Percentiles rank a stretch among this genome's conserved stretches.
phyloP scores from a whole-genome alignment of 37 sponge, comb jelly and placozoan genomes.

The Diacarnus erythraeanus region DNA sequence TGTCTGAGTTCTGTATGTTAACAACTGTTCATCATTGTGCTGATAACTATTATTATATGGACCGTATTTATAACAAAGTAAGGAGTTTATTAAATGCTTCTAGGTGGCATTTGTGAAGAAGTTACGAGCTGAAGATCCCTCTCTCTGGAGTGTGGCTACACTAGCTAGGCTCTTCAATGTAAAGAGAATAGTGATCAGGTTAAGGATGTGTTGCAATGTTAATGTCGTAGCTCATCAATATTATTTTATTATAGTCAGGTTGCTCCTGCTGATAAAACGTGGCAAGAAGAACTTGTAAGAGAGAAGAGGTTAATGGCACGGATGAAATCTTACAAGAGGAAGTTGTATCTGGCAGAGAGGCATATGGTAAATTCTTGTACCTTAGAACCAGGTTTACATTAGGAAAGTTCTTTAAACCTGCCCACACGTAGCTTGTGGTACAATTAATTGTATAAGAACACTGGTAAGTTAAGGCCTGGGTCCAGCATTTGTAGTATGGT shows the following conservation, averaged over 20 bases:
- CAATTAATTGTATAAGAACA: too few relatives aligned
- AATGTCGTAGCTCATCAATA: not conserved
- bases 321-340: slow-evolving; percentile 61
- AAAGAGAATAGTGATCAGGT: slow-evolving; percentile 39
- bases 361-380: slow-evolving; percentile 29
- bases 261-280: slow-evolving; percentile 22
- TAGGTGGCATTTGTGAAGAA: slow-evolving; percentile 36
- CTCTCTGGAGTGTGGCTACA: slow-evolving; percentile 53
- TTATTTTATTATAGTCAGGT: slow-evolving; percentile 20
- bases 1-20: too few relatives aligned
- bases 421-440: too few relatives aligned
- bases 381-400: too few relatives aligned
- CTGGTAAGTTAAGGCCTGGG: too few relatives aligned
- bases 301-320: slow-evolving; percentile 27
- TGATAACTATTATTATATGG: too few relatives aligned
- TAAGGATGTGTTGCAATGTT: not conserved
- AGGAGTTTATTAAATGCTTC: too few relatives aligned
- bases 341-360: slow-evolving; percentile 11
- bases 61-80: too few relatives aligned
- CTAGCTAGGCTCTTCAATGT: slow-evolving; percentile 58
- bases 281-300: slow-evolving; percentile 37
- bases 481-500: too few relatives aligned
- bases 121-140: slow-evolving; percentile 53
- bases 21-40: too few relatives aligned
- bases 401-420: too few relatives aligned